phyloP scores from a whole-genome alignment of 2,797 vertebrate genomes.

The Alca torda region DNA sequence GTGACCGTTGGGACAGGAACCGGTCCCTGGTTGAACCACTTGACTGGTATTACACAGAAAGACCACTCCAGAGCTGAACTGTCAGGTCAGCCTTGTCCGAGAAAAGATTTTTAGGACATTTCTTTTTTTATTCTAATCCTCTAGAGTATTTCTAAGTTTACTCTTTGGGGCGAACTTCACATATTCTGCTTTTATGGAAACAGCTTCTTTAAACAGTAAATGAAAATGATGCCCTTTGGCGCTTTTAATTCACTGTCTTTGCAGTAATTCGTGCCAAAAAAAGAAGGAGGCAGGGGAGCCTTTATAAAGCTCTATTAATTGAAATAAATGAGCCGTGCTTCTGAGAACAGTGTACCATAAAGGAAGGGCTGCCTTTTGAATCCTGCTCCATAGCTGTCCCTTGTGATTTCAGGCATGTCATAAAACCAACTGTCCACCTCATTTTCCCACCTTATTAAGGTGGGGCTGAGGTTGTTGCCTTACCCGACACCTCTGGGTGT shows the following conservation, averaged over 20 bases:
- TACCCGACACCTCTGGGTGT: background rate
- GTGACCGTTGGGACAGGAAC: background rate
- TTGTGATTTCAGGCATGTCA: conserved; percentile 15
- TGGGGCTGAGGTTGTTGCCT: background rate
- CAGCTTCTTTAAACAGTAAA: conserved; percentile 27
- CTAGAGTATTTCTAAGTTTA: background rate
- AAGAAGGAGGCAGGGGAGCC: conserved; percentile 32
- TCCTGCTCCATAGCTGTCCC: background rate
- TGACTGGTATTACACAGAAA: background rate
- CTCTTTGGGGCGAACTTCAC: background rate
- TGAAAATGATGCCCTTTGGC: conserved; percentile 26
- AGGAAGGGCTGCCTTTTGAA: conserved; percentile 38
- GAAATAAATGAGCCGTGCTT: conserved; percentile 58
- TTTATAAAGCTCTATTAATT: conserved; percentile 49
- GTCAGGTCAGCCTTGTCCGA: background rate
- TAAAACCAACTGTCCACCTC: conserved; percentile 46
- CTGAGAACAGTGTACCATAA: conserved; percentile 9
- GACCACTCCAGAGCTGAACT: background rate
- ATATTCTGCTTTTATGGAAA: background rate
- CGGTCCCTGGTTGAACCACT: background rate
- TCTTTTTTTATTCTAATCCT: background rate
- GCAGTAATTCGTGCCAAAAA: background rate
- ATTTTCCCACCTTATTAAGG: conserved; percentile 46
- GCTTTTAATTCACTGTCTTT: conserved; percentile 57
- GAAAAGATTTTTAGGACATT: background rate